Conservation (phyloP, 2,113 vertebrate genomes). For the Thalassarche chlororhynchos region DNA sequence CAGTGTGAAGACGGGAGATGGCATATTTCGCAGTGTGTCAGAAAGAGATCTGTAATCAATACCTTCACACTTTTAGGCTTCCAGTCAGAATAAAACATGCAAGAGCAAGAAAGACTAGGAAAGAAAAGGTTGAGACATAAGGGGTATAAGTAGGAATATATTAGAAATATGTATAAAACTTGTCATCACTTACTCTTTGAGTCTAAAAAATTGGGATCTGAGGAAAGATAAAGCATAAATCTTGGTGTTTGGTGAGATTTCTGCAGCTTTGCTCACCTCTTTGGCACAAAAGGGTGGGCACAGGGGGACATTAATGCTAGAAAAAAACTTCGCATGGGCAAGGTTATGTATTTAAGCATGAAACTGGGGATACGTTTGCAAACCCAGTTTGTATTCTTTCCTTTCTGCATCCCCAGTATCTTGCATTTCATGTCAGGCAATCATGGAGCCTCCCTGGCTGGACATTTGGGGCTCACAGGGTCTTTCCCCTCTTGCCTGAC, state of each 20-base stretch:
- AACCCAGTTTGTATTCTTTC: neutral
- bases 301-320: neutral
- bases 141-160: neutral
- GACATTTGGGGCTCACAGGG: neutral
- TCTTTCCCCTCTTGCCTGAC: neutral
- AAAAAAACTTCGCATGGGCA: neutral
- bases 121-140: neutral
- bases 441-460: neutral
- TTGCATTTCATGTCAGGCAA: neutral
- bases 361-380: neutral
- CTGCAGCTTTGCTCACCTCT: neutral
- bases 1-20: neutral
- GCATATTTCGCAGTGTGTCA: neutral
- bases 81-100: neutral
- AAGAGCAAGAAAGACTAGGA: neutral
- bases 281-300: neutral
- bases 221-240: neutral
- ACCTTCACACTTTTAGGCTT: neutral
- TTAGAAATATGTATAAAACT: neutral
- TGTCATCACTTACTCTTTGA: neutral
- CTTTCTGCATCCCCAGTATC: neutral
- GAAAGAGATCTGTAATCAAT: conserved; percentile 2
- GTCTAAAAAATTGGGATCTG: neutral
- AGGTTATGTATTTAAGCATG: neutral
- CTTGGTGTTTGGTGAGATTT: neutral